Conservation (phyloP, 2,113 vertebrate species). For the Brachyhypopomus occidentalis region DNA sequence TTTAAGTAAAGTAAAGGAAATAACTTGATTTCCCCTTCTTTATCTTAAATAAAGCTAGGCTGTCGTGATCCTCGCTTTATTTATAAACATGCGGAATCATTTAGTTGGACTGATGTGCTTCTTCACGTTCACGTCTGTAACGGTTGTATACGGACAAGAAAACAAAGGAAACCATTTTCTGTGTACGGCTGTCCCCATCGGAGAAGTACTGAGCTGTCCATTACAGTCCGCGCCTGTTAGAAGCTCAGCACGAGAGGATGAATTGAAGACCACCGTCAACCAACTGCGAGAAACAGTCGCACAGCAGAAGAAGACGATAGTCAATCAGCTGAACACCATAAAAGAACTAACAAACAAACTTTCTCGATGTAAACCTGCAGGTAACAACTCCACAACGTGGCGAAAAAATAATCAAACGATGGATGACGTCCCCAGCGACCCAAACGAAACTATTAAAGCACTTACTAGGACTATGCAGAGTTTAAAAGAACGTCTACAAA, state of each 20-base stretch:
- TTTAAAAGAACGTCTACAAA: constrained; percentile 92
- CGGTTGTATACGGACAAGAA: constrained; percentile 60
- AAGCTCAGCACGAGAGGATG: constrained; percentile 81
- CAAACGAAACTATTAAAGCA: constrained; percentile 85
- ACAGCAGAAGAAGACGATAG: constrained; percentile 92
- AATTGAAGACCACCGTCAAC: constrained; percentile 86
- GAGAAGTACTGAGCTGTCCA: constrained; percentile 78
- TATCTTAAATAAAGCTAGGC: no score
- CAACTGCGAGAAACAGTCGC: constrained; percentile 92
- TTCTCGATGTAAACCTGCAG: constrained; percentile 82
- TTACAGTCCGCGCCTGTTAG: constrained; percentile 77
- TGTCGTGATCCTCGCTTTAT: constrained; percentile 36
- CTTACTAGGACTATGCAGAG: constrained; percentile 92
- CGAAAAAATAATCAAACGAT: constrained; percentile 87
- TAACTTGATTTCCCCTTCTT: no score
- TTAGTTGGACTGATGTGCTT: constrained; percentile 66
- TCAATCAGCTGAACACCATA: constrained; percentile 87
- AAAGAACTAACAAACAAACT: constrained; percentile 92
- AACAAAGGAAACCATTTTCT: constrained; percentile 85
- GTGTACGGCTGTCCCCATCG: constrained; percentile 85
- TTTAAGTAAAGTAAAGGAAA: no score
- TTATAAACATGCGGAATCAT: constrained; percentile 46
- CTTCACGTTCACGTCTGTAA: constrained; percentile 62
- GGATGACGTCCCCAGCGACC: constrained; percentile 92
- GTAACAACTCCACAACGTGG: constrained; percentile 68